Conservation (phyloP, 2,113 vertebrate genomes). For the Orientallactaga bullata region DNA sequence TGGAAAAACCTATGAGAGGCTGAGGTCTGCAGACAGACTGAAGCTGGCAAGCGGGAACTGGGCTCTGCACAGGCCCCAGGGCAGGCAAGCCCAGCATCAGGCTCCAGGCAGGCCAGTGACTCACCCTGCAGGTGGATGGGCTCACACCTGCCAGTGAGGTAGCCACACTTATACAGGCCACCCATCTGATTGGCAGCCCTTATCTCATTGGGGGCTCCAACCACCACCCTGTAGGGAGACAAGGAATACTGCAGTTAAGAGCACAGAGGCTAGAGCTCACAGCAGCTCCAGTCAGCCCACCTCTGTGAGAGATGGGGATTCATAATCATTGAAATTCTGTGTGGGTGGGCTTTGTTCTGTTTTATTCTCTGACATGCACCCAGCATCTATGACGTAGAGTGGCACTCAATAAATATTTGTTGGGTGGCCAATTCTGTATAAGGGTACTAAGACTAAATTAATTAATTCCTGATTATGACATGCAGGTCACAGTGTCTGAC, state of each 20-base stretch:
- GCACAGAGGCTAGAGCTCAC: neutral
- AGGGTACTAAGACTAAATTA: neutral
- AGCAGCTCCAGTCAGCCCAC: neutral
- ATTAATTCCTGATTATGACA: neutral
- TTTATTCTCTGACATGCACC: neutral
- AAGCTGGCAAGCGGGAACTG: neutral
- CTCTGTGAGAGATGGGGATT: neutral
- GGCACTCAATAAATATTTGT: neutral
- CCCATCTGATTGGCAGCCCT: slow-evolving; percentile 64
- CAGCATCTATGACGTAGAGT: slow-evolving; percentile 4
- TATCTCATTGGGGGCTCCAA: slow-evolving; percentile 76
- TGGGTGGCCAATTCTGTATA: neutral
- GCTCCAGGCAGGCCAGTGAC: neutral
- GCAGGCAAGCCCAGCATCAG: neutral
- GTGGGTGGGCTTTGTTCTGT: neutral
- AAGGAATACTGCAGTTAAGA: neutral
- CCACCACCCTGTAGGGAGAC: slow-evolving; percentile 61
- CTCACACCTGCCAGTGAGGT: neutral
- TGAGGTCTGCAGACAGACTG: neutral
- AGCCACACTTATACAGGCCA: slow-evolving; percentile 73
- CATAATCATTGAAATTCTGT: neutral
- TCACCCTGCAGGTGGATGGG: slow-evolving; percentile 62
- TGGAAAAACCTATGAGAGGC: neutral
- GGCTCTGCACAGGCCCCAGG: neutral
- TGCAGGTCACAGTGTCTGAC: neutral